phyloP scores from a whole-genome alignment of 1,140 invertebrate genomes.

The Drosophila hydei region DNA sequence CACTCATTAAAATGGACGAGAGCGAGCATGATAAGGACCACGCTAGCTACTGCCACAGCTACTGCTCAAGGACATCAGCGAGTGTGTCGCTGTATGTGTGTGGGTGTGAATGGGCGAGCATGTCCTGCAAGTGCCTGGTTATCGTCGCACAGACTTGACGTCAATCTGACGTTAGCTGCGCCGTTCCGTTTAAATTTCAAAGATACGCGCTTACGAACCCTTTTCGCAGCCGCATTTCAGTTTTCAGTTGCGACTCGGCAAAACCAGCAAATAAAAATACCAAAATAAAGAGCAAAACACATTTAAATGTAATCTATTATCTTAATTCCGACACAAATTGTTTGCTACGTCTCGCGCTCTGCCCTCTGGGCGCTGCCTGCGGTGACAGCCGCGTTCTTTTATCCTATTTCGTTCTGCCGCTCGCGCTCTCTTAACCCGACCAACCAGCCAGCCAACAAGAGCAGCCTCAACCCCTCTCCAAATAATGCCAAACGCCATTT shows the following conservation, averaged over 20 bases:
- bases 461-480: slow-evolving; percentile 17
- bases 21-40: slow-evolving; percentile 31
- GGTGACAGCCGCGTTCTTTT: slow-evolving; percentile 42
- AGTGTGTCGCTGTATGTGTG: slow-evolving; percentile 9
- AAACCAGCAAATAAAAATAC: too few relatives aligned
- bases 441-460: slow-evolving; percentile 54
- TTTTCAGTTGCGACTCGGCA: slow-evolving; percentile 3
- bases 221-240: slow-evolving; percentile 45
- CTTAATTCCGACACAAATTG: slow-evolving; percentile 82
- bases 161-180: slow-evolving; percentile 62
- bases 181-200: slow-evolving; percentile 62
- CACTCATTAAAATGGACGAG: slow-evolving; percentile 72
- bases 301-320: slow-evolving; percentile 83
- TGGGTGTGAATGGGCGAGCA: slow-evolving; percentile 11
- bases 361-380: slow-evolving; percentile 9
- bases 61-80: slow-evolving; percentile 41
- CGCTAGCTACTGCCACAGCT: slow-evolving; percentile 1
- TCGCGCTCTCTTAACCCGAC: slow-evolving; percentile 52
- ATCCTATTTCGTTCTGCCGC: neutral
- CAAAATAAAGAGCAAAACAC: slow-evolving; percentile 33
- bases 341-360: slow-evolving; percentile 48
- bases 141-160: slow-evolving; percentile 22
- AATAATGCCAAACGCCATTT: slow-evolving; percentile 60
- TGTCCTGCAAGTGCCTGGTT: slow-evolving; percentile 27
- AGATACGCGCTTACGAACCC: slow-evolving; percentile 50